Conservation (phyloP, 2,113 vertebrate species). For the Cephalopholis sonnerati region DNA sequence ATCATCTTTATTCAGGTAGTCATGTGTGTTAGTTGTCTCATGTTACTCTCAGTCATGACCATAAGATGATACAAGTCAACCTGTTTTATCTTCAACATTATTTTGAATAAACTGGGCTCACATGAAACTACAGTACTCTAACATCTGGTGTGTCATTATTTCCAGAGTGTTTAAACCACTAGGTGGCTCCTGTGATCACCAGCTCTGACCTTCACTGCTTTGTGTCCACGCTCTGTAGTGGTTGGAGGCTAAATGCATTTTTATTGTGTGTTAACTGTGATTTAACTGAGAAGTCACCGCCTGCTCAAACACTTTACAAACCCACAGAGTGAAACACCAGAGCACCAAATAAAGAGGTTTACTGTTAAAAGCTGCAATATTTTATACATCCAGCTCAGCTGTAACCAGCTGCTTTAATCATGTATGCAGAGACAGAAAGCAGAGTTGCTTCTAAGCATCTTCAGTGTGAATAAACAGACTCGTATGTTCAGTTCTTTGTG, state of each 20-base stretch:
- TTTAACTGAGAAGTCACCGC: background rate
- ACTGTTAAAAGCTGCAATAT: background rate
- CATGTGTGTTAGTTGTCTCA: background rate
- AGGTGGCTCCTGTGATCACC: conserved; percentile 51
- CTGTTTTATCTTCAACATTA: conserved; percentile 21
- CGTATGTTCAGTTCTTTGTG: background rate
- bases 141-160: conserved; percentile 1
- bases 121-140: background rate
- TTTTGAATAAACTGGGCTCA: conserved; percentile 53
- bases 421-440: conserved; percentile 5
- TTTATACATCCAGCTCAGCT: background rate
- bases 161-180: conserved; percentile 24
- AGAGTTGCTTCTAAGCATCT: conserved; percentile 5
- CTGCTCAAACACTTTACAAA: background rate
- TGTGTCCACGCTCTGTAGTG: background rate
- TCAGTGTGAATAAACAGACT: background rate
- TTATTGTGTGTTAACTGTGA: background rate
- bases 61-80: background rate
- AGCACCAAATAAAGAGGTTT: background rate
- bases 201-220: conserved; percentile 29
- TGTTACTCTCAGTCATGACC: background rate
- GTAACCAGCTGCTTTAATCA: background rate
- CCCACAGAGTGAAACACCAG: background rate
- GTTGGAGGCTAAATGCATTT: background rate
- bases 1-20: conserved; percentile 3